Evolutionary conservation across 2,888 invertebrate genomes (phyloP), one percentile per base, ranked within the genome.

Genomic region (Phyllotreta cruciferae): DNA sequence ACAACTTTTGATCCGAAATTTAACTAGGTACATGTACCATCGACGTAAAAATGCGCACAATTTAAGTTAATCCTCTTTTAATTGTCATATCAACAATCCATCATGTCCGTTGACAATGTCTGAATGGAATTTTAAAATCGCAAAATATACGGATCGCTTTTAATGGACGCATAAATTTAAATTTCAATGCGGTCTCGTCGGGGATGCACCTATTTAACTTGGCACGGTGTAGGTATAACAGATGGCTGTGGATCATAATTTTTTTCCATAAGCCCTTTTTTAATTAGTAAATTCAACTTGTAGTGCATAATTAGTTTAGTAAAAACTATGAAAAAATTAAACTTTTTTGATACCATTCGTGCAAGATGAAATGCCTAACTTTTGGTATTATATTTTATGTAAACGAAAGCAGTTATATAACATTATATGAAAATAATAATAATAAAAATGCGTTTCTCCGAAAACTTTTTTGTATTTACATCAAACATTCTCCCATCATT

Each of bases 71-170:
- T 69, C 66, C 69, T 54, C 42, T 67, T 72, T 71, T 71, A 72
- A 72, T 72, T 68, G 67, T 63, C 63, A 58, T 57, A 69, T 69
- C 66, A 65, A 64, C 65, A 61, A 71, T 71, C 70, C 56, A 70
- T 72, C 70, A 72, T 68, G 65, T 64, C 64, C 60, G 69, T 56
- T 66, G 71, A 70, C 71, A 72, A 66, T 64, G 61, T 60, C 63
- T 63, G 62, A 69, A 68, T 65, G 56, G 58, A 64, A 60, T 66
- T 73, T 71, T 68, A 68, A 71, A 71, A 68, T 69, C 62, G 63
- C 69, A 68, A 62, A 68, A 66, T 61, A 57, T 54, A 64, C 65
- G 65, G 66, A 60, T 72, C 62, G 45, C 52, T 67, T 69, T 65
- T 58, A 62, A 65, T 64, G 60, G 56, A 67, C 49, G 70, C 65